Conservation (phyloP, 2,113 vertebrate species). For the Pipa parva region DNA sequence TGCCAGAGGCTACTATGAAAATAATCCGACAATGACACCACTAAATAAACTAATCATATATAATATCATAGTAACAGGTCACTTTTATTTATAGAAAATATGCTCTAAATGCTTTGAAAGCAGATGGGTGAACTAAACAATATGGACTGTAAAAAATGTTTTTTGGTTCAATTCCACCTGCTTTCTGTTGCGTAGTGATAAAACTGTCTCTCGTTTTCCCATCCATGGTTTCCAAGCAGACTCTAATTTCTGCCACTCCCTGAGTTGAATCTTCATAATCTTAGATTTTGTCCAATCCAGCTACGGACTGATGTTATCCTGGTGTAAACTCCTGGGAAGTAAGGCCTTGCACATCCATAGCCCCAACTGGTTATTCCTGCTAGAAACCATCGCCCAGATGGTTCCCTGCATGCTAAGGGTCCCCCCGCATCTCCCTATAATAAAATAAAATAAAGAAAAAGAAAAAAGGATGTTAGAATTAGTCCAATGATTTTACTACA, state of each 20-base stretch:
- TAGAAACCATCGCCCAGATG: conserved; percentile 84
- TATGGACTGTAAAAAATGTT: conserved; percentile 8
- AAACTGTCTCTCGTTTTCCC: not conserved
- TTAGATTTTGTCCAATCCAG: conserved; percentile 82
- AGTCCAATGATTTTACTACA: too few species aligned
- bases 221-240: not conserved
- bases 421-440: conserved; percentile 90
- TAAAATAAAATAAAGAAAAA: too few species aligned
- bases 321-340: conserved; percentile 87
- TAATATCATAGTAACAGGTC: conserved; percentile 30
- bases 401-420: conserved; percentile 80
- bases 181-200: not conserved
- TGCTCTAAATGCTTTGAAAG: conserved; percentile 24
- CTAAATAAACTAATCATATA: too few species aligned
- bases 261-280: conserved; percentile 55
- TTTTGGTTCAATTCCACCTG: not conserved
- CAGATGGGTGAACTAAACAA: conserved; percentile 14
- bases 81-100: conserved; percentile 56
- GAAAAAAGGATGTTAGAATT: too few species aligned
- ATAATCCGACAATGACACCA: too few species aligned
- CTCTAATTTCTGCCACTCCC: not conserved
- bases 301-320: conserved; percentile 76
- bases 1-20: too few species aligned
- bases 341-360: conserved; percentile 79
- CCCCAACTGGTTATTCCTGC: conserved; percentile 96